Conservation (phyloP, 2,113 vertebrate species). For the Bucco capensis region DNA sequence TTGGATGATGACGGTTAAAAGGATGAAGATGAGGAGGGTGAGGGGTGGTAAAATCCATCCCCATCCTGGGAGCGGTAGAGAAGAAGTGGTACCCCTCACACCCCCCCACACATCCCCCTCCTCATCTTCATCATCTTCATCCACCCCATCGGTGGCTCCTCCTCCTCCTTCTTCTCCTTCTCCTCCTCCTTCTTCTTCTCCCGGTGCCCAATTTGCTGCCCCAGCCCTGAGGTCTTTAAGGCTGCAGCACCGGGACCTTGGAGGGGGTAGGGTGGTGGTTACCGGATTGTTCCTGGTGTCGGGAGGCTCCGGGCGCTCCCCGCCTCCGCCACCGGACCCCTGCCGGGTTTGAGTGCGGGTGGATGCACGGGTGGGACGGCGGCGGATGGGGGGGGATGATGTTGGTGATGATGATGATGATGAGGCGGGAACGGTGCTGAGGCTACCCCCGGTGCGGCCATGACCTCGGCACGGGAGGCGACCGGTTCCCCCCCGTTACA, state of each 20-base stretch:
- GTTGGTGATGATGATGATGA: neutral
- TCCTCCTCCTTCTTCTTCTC: constrained; percentile 77
- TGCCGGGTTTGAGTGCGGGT: neutral
- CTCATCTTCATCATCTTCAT: neutral
- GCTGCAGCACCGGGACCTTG: constrained; percentile 73
- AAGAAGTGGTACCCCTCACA: neutral
- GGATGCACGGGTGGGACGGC: neutral
- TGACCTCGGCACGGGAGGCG: constrained; percentile 84
- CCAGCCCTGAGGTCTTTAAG: constrained; percentile 81
- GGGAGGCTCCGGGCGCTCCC: neutral
- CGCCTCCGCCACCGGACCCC: neutral
- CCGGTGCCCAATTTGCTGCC: constrained; percentile 81
- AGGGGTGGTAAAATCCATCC: neutral
- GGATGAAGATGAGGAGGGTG: neutral
- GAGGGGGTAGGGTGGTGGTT: constrained; percentile 68
- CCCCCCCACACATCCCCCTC: neutral
- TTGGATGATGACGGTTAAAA: neutral
- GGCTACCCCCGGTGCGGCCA: constrained; percentile 33
- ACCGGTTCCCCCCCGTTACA: constrained; percentile 72
- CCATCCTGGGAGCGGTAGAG: neutral
- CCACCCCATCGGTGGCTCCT: constrained; percentile 72
- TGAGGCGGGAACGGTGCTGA: neutral
- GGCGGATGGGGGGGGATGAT: neutral
- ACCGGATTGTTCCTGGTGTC: neutral
- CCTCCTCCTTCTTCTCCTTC: no score